Base-by-base conservation (phyloP, 2,797 vertebrate species). In the Zalophus californianus region DNA sequence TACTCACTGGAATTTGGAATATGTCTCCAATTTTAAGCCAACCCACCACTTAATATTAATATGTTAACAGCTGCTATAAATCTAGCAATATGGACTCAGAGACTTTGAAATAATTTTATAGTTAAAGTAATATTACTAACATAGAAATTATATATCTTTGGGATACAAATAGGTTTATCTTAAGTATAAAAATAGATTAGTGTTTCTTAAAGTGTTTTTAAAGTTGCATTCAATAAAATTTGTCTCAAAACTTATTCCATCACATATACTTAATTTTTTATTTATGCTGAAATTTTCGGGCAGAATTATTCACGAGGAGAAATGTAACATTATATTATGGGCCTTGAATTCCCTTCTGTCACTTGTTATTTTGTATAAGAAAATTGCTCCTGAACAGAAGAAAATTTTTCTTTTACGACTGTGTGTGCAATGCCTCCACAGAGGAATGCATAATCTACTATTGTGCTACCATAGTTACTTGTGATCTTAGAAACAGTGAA, bases 151-250 rank as follows among this genome's bases (percentile, higher is more conserved):
- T 7, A 44, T 90, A 58, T 54, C 56, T 80, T 41, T 25, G 38
- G 68, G 21, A 66, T 9, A 21, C 16, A 62, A 20, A 32, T 66
- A 79, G 70, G 27, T 86, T 86, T 58, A 4, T 38, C 90, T 93
- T 83, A 29, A 79, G 29, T 38, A 86, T 62, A 86, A 94, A 96
- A 68, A 79, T 62, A 25, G 54, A 48, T 90, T 72, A 73, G 4
- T 3, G 23, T 21, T 64, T 18, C 91, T 95, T 73, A 86, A 64
- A 90, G 78, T 64, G 0, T 48, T 80, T 79, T 58, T 3, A 27
- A 96, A 97, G 79, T 79, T 21, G 6, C 62, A 91, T 66, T 91
- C 29, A 92, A 44, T 58, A 60, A 86, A 92, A 95, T 58, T 7
- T 87, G 1, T 66, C 25, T 94, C 73, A 87, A 88, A 70, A 77